Conservation (phyloP, 2,797 vertebrate genomes). For the Lepus townsendii region DNA sequence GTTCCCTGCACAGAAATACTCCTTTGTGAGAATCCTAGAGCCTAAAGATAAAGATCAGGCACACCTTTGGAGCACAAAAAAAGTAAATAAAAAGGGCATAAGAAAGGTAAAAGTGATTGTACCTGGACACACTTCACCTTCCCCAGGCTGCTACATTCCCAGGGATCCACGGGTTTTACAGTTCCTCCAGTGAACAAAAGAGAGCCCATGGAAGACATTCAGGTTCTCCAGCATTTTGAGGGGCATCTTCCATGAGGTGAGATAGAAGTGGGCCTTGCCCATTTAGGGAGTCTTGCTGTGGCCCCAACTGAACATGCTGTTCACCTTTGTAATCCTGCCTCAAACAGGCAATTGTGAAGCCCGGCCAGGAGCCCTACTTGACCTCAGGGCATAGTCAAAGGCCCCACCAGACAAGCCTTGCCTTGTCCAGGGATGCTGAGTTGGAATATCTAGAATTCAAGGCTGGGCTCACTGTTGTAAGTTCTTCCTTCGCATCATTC, state of each 20-base stretch:
- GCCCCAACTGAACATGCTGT: too few species aligned
- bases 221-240: not conserved
- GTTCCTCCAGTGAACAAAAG: not conserved
- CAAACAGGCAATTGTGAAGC: not conserved
- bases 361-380: not conserved
- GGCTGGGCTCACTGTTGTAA: not conserved
- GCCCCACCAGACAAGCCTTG: not conserved
- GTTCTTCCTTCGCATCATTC: not conserved
- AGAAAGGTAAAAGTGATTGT: not conserved
- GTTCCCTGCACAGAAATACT: not conserved
- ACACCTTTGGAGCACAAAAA: not conserved
- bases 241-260: not conserved
- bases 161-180: not conserved
- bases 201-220: not conserved
- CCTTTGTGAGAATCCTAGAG: not conserved
- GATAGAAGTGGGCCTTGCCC: not conserved
- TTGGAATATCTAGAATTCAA: not conserved
- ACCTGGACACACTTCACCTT: not conserved
- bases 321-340: too few species aligned
- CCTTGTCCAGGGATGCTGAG: not conserved
- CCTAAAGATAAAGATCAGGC: not conserved
- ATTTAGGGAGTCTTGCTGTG: not conserved
- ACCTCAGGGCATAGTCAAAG: not conserved
- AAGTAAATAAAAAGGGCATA: not conserved
- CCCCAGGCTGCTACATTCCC: not conserved